These are phyloP conservation scores for Caenorhabditis japonica DNA, from an alignment of 2,888 invertebrate species.

Conservation along the genomic window DNA sequence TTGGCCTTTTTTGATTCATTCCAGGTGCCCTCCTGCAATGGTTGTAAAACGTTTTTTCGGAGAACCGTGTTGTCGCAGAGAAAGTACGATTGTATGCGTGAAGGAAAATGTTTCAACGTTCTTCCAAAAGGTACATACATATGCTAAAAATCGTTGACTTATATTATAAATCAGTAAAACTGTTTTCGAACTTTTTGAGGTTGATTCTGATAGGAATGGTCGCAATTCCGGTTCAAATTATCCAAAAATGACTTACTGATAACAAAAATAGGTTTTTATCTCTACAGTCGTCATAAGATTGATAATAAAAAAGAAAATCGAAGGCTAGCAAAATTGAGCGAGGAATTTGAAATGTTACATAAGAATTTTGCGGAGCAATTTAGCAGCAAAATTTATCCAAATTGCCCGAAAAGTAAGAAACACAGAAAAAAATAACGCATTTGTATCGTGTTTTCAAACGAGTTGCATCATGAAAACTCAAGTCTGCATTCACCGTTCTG, in stretches of 20 bases:
- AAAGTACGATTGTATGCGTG: slow-evolving; percentile 51
- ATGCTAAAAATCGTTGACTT: no score
- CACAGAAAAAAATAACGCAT: no score
- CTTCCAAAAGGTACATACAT: slow-evolving; percentile 58
- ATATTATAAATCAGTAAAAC: background rate
- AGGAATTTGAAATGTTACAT: no score
- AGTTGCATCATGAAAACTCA: no score
- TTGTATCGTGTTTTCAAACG: no score
- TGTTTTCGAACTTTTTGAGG: background rate
- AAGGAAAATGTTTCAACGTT: slow-evolving; percentile 56
- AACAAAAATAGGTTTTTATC: background rate
- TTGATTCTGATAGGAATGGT: slow-evolving; percentile 18
- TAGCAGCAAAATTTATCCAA: no score
- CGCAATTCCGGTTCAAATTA: slow-evolving; percentile 47
- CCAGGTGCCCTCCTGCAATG: slow-evolving; percentile 63
- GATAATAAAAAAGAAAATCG: no score
- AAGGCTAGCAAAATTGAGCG: no score
- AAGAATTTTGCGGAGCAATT: no score
- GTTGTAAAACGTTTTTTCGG: slow-evolving; percentile 61
- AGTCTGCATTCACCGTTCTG: no score
- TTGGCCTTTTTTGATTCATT: slow-evolving; percentile 8
- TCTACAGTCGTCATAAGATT: no score
- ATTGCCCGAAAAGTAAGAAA: no score
- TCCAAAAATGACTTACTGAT: slow-evolving; percentile 7
- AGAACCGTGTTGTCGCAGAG: slow-evolving; percentile 49